Percentiles rank a stretch among this genome's conserved stretches.
Evolutionary conservation across 2,888 invertebrate genomes (phyloP).

Genomic region (Epinotia brunnichana): DNA sequence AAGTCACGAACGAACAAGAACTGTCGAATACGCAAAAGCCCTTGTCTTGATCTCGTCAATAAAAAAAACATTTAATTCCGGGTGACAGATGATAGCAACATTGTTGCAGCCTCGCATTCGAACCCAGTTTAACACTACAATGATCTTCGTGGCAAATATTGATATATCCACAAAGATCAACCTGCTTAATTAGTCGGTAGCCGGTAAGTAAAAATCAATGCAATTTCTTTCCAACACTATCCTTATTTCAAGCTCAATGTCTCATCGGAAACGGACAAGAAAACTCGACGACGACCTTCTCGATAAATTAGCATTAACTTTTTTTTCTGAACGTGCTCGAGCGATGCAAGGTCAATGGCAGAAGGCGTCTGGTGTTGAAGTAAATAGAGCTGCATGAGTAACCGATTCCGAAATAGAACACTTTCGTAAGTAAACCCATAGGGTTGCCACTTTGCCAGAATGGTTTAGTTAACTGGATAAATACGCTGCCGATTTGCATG

Average conservation of each 20-base stretch:
- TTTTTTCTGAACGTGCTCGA: slow-evolving; percentile 56
- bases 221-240: not conserved
- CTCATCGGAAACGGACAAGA: slow-evolving; percentile 25
- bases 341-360: slow-evolving; percentile 80
- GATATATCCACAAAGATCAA: not conserved
- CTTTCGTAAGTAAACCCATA: slow-evolving; percentile 69
- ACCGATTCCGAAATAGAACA: slow-evolving; percentile 73
- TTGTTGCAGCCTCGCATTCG: not conserved
- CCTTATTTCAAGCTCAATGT: slow-evolving; percentile 2
- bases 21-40: too few relatives aligned
- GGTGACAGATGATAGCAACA: not conserved
- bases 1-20: too few relatives aligned
- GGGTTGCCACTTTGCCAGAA: slow-evolving; percentile 55
- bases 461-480: slow-evolving; percentile 16
- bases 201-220: not conserved
- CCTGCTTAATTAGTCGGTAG: not conserved
- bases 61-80: not conserved
- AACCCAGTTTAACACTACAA: not conserved
- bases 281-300: slow-evolving; percentile 55
- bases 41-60: too few relatives aligned
- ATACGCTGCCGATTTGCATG: not conserved
- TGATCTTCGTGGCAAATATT: not conserved
- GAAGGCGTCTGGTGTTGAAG: slow-evolving; percentile 71
- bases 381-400: slow-evolving; percentile 77
- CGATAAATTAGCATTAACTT: slow-evolving; percentile 60